Conservation (phyloP, 2,888 invertebrate species). For the Drosophila histrio region DNA sequence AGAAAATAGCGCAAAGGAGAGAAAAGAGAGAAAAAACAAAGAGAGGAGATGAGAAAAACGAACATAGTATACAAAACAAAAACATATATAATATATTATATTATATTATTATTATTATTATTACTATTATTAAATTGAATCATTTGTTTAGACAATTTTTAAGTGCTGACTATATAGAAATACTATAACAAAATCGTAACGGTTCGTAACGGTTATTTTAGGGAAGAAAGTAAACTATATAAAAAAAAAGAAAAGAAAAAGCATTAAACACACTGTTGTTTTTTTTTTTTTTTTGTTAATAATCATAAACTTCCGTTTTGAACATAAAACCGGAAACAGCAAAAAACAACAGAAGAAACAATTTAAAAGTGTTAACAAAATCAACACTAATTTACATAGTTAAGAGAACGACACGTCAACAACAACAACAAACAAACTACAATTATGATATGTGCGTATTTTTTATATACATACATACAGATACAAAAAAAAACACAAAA, state of each 20-base stretch:
- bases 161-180: conserved; percentile 30
- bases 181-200: background rate
- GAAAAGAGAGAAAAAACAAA: background rate
- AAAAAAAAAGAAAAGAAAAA: background rate
- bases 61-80: conserved; percentile 15
- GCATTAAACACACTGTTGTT: conserved; percentile 18
- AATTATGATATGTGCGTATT: conserved; percentile 43
- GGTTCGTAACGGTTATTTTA: conserved; percentile 23
- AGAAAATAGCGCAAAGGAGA: conserved; percentile 60
- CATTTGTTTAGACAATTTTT: conserved; percentile 62
- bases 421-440: conserved; percentile 17
- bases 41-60: background rate
- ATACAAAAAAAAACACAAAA: conserved; percentile 1
- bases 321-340: conserved; percentile 10
- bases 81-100: conserved; percentile 26
- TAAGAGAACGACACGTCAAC: conserved; percentile 23
- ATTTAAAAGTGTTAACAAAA: conserved; percentile 1
- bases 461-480: conserved; percentile 40
- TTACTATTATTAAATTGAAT: conserved; percentile 42
- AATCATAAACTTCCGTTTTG: conserved; percentile 40
- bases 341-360: conserved; percentile 15
- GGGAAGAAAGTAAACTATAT: background rate
- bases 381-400: conserved; percentile 26
- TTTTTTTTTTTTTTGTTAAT: conserved; percentile 45
- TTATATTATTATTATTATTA: too few relatives aligned